These are phyloP conservation scores for Epistrophe eligans DNA, from an alignment of 2,888 invertebrate genomes.

Conservation along the genomic window DNA sequence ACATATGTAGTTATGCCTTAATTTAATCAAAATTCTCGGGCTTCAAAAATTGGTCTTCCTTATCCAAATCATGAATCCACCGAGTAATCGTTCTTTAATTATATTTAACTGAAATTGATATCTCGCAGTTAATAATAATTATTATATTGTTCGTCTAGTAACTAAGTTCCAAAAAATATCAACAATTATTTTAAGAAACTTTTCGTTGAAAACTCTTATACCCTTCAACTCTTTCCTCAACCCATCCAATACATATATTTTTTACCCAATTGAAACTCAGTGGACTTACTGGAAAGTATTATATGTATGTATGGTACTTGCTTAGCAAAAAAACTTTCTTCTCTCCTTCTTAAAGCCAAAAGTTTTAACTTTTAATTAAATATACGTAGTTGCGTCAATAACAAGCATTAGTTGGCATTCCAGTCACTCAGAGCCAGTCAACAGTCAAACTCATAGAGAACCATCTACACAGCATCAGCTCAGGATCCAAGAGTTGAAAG, in stretches of 20 bases:
- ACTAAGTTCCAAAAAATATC: neutral
- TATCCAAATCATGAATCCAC: no score
- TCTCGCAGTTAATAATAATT: no score
- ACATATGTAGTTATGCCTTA: no score
- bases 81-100: no score
- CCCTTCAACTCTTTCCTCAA: neutral
- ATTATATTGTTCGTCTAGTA: no score
- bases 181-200: constrained; percentile 1
- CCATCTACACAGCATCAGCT: constrained; percentile 2
- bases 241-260: neutral
- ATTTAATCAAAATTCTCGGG: no score
- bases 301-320: neutral
- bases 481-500: neutral
- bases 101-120: no score
- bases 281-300: constrained; percentile 45
- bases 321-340: constrained; percentile 54
- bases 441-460: constrained; percentile 48
- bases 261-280: constrained; percentile 56
- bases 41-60: no score
- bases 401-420: constrained; percentile 76
- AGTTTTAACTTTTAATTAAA: constrained; percentile 76
- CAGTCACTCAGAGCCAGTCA: constrained; percentile 73
- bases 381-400: constrained; percentile 75
- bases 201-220: neutral
- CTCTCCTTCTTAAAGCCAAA: constrained; percentile 65